Evolutionary conservation across 2,797 vertebrate genomes (phyloP).

Genomic region (Pterois miles): DNA sequence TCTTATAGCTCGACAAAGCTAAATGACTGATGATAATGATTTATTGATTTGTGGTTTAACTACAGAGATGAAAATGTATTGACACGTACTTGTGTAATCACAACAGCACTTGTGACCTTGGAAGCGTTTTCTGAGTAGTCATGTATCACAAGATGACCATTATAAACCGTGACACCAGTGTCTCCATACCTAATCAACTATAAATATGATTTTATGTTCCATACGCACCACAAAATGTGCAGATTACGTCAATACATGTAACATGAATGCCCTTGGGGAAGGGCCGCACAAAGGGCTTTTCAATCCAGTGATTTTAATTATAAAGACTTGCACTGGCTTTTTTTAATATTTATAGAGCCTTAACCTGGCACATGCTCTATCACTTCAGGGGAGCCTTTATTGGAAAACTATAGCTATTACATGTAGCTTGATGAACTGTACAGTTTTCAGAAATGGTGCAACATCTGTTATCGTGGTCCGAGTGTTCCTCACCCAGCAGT

Average conservation of each 20-base stretch:
- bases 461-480: neutral
- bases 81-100: neutral
- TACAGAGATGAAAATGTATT: neutral
- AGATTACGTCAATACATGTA: neutral
- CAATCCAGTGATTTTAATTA: conserved; percentile 2
- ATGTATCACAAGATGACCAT: neutral
- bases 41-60: neutral
- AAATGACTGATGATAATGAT: neutral
- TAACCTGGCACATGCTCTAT: neutral
- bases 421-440: neutral
- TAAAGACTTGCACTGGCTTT: conserved; percentile 1
- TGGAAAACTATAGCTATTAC: neutral
- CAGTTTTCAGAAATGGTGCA: neutral
- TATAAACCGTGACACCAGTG: neutral
- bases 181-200: neutral
- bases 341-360: neutral
- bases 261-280: neutral
- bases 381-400: neutral
- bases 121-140: neutral
- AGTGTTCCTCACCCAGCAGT: neutral
- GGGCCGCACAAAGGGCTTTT: neutral
- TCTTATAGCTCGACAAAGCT: neutral
- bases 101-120: neutral
- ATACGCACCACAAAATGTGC: neutral
- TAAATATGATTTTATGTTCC: neutral